Percentiles rank a stretch among this genome's conserved stretches.
These are phyloP conservation scores for Hypothenemus hampei DNA, from an alignment of 1,140 invertebrate genomes.

Conservation along the genomic window DNA sequence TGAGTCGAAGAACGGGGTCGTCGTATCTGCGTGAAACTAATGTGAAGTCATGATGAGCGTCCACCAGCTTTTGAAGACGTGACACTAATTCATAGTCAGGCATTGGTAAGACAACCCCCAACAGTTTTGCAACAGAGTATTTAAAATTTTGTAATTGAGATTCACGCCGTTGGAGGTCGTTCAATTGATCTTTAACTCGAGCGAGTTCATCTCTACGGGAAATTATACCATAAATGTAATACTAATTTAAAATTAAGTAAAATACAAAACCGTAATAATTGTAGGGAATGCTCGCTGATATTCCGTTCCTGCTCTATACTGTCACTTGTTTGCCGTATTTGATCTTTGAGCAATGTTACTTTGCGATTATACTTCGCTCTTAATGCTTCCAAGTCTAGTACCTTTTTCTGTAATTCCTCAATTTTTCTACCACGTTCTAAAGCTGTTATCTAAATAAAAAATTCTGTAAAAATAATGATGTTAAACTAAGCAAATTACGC, in stretches of 20 bases:
- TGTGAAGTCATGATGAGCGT: slow-evolving; percentile 72
- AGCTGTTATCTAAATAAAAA: slow-evolving; percentile 62
- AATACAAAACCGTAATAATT: slow-evolving; percentile 44
- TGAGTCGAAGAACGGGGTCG: slow-evolving; percentile 55
- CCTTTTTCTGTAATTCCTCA: slow-evolving; percentile 72
- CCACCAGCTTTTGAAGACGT: slow-evolving; percentile 64
- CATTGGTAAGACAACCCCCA: slow-evolving; percentile 62
- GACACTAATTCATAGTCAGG: slow-evolving; percentile 73
- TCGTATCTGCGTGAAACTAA: slow-evolving; percentile 66
- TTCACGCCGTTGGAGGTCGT: slow-evolving; percentile 66
- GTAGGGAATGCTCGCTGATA: slow-evolving; percentile 63
- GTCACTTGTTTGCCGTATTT: slow-evolving; percentile 58
- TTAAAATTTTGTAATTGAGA: slow-evolving; percentile 69
- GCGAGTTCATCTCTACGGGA: slow-evolving; percentile 60
- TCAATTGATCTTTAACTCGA: slow-evolving; percentile 63
- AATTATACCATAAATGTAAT: slow-evolving; percentile 1
- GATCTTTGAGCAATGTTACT: slow-evolving; percentile 65
- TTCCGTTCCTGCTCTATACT: slow-evolving; percentile 64
- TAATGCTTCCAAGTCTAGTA: slow-evolving; percentile 68
- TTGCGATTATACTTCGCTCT: slow-evolving; percentile 66
- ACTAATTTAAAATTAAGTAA: neutral
- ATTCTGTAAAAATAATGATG: no score
- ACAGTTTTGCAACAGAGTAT: slow-evolving; percentile 59
- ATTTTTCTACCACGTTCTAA: slow-evolving; percentile 76
- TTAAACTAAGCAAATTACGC: neutral